Evolutionary conservation across 1,140 invertebrate genomes (phyloP), one percentile per base, ranked within the genome.

Genomic region (Sinella curviseta): DNA sequence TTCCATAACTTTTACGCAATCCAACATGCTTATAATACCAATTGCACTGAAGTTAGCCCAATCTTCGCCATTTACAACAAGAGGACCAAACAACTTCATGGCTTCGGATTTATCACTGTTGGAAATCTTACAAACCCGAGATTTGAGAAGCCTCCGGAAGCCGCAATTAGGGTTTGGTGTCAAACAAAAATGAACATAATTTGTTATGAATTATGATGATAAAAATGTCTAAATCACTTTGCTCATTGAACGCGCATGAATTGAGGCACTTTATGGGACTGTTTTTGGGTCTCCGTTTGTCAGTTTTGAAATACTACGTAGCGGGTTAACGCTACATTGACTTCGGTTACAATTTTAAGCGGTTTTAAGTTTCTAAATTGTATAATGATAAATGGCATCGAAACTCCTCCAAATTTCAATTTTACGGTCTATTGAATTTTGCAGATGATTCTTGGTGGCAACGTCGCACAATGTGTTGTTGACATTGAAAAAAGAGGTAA

Each of bases 61-160:
- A 20, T 48, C 39, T 48, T 48, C 20, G 39, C 8, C 20, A 8
- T 48, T 20, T 48, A 48, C 20, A 48, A 48, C 20, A 48, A 48
- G 39, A 20, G 20, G 8, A 12, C 39, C 39, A 48, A 48, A 8
- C 39, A 20, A 8, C 39, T 48, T 20, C 39, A 48, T 48, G 39
- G 39, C 14, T 81, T 78, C 33, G 80, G 80, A 31, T 48, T 77
- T 28, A 55, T 33, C 34, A 65, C 20, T n/a, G 34, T 33, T 14
- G 80, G 77, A 33, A 20, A 12, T 20, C 14, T 54, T 1, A 35
- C 31, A 4, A 79, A 74, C 36, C 31, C 2, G 24, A 60, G 48
- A 35, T 76, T 79, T 75, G 81, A 82, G 60, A 75, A 79, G 39
- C 81, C 81, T n/a, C 79, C 67, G 34, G 12, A 57, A 8, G 34